Evolutionary conservation across 2,797 vertebrate genomes (phyloP).

Genomic region (Kryptolebias ocellatus): DNA sequence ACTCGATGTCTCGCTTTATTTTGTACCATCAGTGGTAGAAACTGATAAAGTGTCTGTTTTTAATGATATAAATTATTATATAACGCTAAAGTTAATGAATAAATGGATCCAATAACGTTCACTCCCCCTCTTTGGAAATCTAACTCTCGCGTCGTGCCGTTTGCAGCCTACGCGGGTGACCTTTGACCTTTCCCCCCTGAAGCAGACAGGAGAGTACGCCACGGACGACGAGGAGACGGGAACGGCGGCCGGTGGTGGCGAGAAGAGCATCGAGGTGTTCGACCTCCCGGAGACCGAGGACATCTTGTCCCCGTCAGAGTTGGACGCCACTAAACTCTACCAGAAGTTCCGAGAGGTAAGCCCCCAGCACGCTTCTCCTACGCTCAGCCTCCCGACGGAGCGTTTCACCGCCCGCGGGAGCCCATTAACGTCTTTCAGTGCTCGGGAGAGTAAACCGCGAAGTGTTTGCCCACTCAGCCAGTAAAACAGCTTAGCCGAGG

Average conservation of each 20-base stretch:
- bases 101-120: no score
- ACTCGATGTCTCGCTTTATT: no score
- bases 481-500: no score
- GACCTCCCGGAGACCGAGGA: constrained; percentile 96
- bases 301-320: constrained; percentile 91
- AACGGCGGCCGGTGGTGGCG: constrained; percentile 78
- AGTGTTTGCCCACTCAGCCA: no score
- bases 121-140: no score
- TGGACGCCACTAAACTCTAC: constrained; percentile 93
- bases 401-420: constrained; percentile 2
- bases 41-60: no score
- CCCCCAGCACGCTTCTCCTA: background rate
- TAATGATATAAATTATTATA: no score
- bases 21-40: no score
- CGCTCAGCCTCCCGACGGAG: background rate
- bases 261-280: constrained; percentile 96
- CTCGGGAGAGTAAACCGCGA: constrained; percentile 17
- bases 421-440: constrained; percentile 3
- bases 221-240: constrained; percentile 95
- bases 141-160: background rate
- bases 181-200: constrained; percentile 16
- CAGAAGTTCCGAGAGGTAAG: constrained; percentile 98
- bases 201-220: constrained; percentile 96
- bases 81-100: no score
- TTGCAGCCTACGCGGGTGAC: background rate